Base-by-base conservation (phyloP, 2,113 vertebrate species). In the Micronycteris hirsuta region DNA sequence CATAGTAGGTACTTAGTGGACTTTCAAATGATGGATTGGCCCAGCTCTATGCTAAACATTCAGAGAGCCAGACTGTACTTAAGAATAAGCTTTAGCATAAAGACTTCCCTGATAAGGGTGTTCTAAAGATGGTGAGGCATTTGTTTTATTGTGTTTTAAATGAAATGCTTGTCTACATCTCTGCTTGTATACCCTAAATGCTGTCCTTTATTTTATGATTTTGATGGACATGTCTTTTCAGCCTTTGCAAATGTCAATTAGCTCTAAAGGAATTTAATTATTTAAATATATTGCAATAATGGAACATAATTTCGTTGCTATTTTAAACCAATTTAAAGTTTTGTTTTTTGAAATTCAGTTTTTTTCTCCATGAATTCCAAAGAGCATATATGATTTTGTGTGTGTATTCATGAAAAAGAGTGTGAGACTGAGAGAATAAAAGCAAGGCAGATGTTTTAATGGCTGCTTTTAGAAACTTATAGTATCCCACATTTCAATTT, bases 271-370 rank as follows among this genome's bases (percentile, higher is more conserved):
- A 93, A 58, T 88, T 70, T 41, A 54, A n/a, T 65, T 91, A 6
- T 73, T 94, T 38, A 96, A 74, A 67, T 80, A n/a, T 24, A 47
- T 54, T 93, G 10, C 6, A 38, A 73, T 6, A 86, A 8, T 61
- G 24, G 16, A 7, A 74, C 1, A 4, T 45, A 52, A 19, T 67
- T 71, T 73, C 45, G 12, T 24, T 89, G 7, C 74, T 93, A 41
- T 52, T 81, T 73, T 71, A 90, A 76, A 77, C 4, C 1, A 84
- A 41, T 63, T 97, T 91, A 11, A 89, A 45, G 15, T 26, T 74
- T 89, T 86, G 41, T 38, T 82, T 71, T 89, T 70, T 83, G 43
- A 92, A 96, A 92, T 49, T 83, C n/a, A 36, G 6, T 87, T 89
- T 84, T 8, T 2, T 83, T 89, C 78, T 84, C 24, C 14, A n/a